phyloP scores from a whole-genome alignment of 2,888 invertebrate genomes.

The Marronus borbonicus region DNA sequence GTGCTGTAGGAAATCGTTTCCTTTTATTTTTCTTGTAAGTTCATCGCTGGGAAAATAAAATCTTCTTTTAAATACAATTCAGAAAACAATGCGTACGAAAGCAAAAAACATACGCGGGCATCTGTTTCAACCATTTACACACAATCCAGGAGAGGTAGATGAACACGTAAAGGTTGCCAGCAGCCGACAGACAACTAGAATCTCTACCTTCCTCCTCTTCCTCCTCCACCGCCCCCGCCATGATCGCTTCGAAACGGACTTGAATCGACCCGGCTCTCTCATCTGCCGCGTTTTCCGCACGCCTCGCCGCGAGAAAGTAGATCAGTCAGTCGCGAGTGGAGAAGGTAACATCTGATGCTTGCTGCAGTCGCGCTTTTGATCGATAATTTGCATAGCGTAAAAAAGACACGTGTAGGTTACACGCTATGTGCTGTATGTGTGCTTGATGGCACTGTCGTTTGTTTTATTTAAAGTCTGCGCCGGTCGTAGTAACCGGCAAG shows the following conservation, averaged over 20 bases:
- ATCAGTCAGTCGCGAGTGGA: not conserved
- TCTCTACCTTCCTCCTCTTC: not conserved
- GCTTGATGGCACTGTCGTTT: not conserved
- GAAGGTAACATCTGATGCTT: not conserved
- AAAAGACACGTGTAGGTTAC: not conserved
- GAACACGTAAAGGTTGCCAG: no score
- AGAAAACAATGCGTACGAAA: no score
- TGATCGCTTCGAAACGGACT: not conserved
- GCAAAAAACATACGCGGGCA: no score
- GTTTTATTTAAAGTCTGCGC: not conserved
- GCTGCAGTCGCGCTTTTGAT: not conserved
- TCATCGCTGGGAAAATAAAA: no score
- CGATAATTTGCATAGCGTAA: not conserved
- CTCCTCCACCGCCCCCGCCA: not conserved
- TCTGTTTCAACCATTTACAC: no score
- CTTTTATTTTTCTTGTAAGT: no score
- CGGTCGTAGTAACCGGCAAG: not conserved
- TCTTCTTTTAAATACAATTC: no score
- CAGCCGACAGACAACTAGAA: not conserved
- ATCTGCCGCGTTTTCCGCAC: no score
- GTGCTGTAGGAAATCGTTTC: no score
- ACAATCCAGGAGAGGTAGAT: no score
- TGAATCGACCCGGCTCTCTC: not conserved
- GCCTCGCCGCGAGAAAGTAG: slow-evolving; percentile 2
- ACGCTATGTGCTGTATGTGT: not conserved